Conservation (phyloP, 2,797 vertebrate genomes). For the Varecia variegata region DNA sequence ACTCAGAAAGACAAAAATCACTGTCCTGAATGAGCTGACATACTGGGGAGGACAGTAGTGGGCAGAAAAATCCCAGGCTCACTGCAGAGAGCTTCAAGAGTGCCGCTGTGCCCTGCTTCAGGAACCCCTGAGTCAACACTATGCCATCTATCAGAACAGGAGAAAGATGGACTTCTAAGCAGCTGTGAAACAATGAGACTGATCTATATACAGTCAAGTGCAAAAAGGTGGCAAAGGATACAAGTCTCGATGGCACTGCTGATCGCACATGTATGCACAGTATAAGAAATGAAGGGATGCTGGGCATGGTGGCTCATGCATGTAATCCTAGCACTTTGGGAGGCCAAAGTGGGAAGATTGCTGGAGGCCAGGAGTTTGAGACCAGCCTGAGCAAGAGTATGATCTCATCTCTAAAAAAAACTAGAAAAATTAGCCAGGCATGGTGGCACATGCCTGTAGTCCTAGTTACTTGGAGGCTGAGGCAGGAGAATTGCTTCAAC, state of each 20-base stretch:
- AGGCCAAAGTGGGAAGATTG: background rate
- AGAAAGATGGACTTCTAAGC: background rate
- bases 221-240: background rate
- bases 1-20: background rate
- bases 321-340: background rate
- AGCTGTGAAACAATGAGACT: background rate
- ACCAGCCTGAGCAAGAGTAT: background rate
- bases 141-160: background rate
- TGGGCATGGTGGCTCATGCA: accelerated
- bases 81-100: background rate
- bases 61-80: background rate
- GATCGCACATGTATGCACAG: background rate
- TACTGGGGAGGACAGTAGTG: no score
- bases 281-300: background rate
- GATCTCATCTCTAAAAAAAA: background rate
- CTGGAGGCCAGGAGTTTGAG: background rate
- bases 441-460: background rate
- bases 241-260: background rate
- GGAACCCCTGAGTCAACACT: background rate
- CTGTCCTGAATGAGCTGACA: background rate
- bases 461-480: background rate
- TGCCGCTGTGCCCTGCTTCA: background rate
- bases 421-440: background rate
- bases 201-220: background rate
- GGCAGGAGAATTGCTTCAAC: background rate